Percentiles rank a stretch among this genome's conserved stretches.
Evolutionary conservation across 2,113 vertebrate genomes (phyloP).

Genomic region (Dipodomys merriami): DNA sequence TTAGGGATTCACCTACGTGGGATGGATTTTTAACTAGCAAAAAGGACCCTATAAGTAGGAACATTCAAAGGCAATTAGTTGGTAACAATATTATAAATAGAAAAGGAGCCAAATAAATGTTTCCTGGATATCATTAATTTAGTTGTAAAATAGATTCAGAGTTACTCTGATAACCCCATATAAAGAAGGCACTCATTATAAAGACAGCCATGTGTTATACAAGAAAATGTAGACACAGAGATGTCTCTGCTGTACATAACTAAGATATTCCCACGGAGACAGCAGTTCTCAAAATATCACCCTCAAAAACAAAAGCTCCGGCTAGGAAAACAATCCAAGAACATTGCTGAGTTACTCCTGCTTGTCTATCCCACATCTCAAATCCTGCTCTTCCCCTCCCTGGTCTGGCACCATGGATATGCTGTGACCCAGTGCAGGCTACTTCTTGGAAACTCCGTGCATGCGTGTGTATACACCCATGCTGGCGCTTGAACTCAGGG

Average conservation of each 20-base stretch:
- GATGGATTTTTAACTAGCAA: conserved; percentile 68
- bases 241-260: conserved; percentile 72
- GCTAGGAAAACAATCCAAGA: conserved; percentile 57
- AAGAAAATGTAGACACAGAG: conserved; percentile 79
- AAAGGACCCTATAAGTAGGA: conserved; percentile 78
- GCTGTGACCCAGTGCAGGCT: not conserved
- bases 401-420: not conserved
- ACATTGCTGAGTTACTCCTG: not conserved
- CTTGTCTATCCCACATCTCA: not conserved
- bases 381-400: not conserved
- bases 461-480: no score
- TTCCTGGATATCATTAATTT: conserved; percentile 83
- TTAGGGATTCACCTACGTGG: conserved; percentile 39
- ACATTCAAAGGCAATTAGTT: conserved; percentile 82
- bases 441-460: not conserved
- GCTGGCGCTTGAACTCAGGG: no score
- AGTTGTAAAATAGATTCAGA: conserved; percentile 82
- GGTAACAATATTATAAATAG: conserved; percentile 82
- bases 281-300: conserved; percentile 75
- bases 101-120: conserved; percentile 81
- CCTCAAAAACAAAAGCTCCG: conserved; percentile 71
- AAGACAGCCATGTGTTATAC: conserved; percentile 81
- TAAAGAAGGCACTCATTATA: conserved; percentile 82
- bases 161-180: conserved; percentile 82
- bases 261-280: conserved; percentile 73